Evolutionary conservation across 2,113 vertebrate genomes (phyloP), one percentile per base, ranked within the genome.

Genomic region (Kobus ellipsiprymnus): DNA sequence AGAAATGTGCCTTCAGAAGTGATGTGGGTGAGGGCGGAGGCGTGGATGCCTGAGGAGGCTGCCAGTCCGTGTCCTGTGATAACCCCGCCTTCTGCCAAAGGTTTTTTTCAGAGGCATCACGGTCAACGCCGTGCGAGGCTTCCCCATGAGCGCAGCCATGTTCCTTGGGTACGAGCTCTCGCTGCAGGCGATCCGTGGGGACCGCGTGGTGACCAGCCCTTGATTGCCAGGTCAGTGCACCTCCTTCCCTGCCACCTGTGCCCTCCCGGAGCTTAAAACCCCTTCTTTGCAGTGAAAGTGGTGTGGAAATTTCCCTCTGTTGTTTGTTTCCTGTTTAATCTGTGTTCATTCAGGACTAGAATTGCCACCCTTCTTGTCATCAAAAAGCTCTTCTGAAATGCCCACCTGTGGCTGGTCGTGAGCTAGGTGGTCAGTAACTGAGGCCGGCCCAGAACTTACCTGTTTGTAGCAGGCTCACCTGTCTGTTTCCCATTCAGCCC

Each of bases 131-230:
- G 85, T 99, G 77, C 98, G 99, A 95, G 99, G 99, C 93, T 99
- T 99, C 98, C 99, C 99, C 7, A 99, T 99, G 98, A 99, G 99
- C 77, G 99, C 99, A 12, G 99, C 99, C 98, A 99, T 99, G 99
- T 99, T 99, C 98, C 99, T 99, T 77, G 99, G 99, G 92, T 99
- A 99, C 19, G 99, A 99, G 98, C 99, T 99, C 74, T 99, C 99
- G 1, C 99, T 99, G 95, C 99, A 98, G 98, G 99, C 99, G 87
- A 98, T 99, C 97, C 99, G 99, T 91, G 97, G 98, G 96, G 96
- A 97, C 74, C 97, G 98, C 83, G 95, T 97, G 19, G 98, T 98
- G 95, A 98, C 98, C 78, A 98, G 87, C 96, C 92, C 98, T 19
- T 99, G 97, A 99, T 87, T 33, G 10, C 96, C 98, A 99, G 98